phyloP scores from a whole-genome alignment of 2,888 invertebrate species.

The Meghimatium bilineatum region DNA sequence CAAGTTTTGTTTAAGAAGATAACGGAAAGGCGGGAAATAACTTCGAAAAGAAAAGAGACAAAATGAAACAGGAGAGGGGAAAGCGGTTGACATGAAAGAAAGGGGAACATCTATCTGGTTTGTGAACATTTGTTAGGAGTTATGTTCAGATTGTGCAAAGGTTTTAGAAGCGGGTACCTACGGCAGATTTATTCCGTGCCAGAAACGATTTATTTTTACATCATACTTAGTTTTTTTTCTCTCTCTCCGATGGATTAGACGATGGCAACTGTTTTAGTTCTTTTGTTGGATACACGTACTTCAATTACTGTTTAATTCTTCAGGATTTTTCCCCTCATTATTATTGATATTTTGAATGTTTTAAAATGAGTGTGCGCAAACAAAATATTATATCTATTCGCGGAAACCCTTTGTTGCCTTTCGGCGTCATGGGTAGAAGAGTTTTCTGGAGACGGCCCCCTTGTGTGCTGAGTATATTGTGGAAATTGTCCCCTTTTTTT shows the following conservation, averaged over 20 bases:
- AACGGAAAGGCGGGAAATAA: slow-evolving; percentile 11
- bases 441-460: too few species aligned
- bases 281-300: background rate
- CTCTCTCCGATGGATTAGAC: background rate
- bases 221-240: background rate
- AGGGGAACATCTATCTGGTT: slow-evolving; percentile 21
- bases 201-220: slow-evolving; percentile 2
- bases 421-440: too few species aligned
- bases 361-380: too few species aligned
- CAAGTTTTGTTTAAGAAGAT: slow-evolving; percentile 2
- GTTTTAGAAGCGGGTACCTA: background rate
- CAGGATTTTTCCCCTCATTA: background rate
- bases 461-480: too few species aligned
- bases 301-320: background rate
- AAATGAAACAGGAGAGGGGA: background rate
- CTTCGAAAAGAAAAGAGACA: background rate
- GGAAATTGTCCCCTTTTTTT: too few species aligned
- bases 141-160: slow-evolving; percentile 10
- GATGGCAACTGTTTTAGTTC: background rate
- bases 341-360: too few species aligned
- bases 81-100: slow-evolving; percentile 5
- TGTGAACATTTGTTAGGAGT: slow-evolving; percentile 9
- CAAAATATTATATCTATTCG: too few species aligned
- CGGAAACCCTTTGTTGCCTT: too few species aligned
- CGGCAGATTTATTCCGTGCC: background rate